These are phyloP conservation scores for Microplitis mediator DNA, from an alignment of 1,140 invertebrate species.

Conservation along the genomic window DNA sequence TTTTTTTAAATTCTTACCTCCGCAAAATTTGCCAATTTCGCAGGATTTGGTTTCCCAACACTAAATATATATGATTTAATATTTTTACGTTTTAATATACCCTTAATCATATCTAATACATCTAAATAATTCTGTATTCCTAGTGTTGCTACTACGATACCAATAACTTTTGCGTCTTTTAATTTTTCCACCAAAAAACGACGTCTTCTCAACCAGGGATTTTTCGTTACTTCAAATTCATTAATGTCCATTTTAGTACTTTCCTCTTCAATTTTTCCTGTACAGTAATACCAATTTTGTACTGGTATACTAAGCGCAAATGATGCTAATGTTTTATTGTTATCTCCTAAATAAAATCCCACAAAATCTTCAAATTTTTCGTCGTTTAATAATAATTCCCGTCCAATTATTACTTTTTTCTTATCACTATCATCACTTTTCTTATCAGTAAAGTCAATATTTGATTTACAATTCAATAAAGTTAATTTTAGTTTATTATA, in stretches of 20 bases:
- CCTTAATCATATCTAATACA: slow-evolving; percentile 78
- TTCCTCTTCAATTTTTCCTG: background rate
- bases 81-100: slow-evolving; percentile 72
- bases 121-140: slow-evolving; percentile 80
- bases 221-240: slow-evolving; percentile 57
- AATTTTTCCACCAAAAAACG: slow-evolving; percentile 86
- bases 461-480: slow-evolving; percentile 53
- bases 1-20: slow-evolving; percentile 65
- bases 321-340: slow-evolving; percentile 60
- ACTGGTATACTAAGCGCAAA: slow-evolving; percentile 64
- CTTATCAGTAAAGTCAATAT: slow-evolving; percentile 42
- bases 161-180: slow-evolving; percentile 85
- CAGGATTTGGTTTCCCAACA: slow-evolving; percentile 89
- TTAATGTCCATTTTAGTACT: slow-evolving; percentile 53
- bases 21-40: slow-evolving; percentile 92
- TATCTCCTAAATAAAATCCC: slow-evolving; percentile 66
- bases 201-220: slow-evolving; percentile 75
- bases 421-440: slow-evolving; percentile 23
- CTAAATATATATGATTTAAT: slow-evolving; percentile 91
- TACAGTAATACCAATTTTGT: slow-evolving; percentile 58
- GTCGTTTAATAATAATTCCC: slow-evolving; percentile 45
- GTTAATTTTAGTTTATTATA: slow-evolving; percentile 44
- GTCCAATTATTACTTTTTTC: slow-evolving; percentile 48
- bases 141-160: slow-evolving; percentile 87
- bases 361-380: slow-evolving; percentile 53